A percentile compares a stretch with the other conserved stretches of the same genome.
Evolutionary conservation across 53 echinoderm and acorn worm species (phyloP).

Genomic region (Crossaster papposus): DNA sequence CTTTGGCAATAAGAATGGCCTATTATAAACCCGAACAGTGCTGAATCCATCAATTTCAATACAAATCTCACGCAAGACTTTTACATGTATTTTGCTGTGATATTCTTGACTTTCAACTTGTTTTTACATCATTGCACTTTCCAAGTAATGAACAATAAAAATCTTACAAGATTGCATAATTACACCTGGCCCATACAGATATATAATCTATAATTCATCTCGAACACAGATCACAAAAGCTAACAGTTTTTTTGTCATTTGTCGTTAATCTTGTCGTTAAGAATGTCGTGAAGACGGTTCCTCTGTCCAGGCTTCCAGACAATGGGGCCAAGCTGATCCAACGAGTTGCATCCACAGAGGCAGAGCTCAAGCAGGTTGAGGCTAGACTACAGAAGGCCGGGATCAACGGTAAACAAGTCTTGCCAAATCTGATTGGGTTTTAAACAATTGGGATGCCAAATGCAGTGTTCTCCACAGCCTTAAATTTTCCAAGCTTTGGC

Average conservation of each 20-base stretch:
- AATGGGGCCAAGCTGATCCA: slow-evolving; percentile 61
- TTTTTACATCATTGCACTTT: not conserved
- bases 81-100: no score
- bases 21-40: no score
- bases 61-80: no score
- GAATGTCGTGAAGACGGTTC: slow-evolving; percentile 66
- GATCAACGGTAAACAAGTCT: slow-evolving; percentile 3
- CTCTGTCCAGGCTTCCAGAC: slow-evolving; percentile 78
- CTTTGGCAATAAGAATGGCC: no score
- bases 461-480: not conserved
- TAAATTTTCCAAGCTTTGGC: no score
- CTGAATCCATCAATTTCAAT: no score
- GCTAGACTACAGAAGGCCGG: slow-evolving; percentile 50
- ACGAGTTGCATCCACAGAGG: slow-evolving; percentile 43
- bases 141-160: not conserved
- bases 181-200: not conserved
- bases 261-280: not conserved
- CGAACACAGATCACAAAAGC: no score
- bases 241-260: not conserved
- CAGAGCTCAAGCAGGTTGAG: slow-evolving; percentile 44
- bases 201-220: no score
- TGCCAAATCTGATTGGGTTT: not conserved
- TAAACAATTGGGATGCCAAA: not conserved
- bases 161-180: not conserved
- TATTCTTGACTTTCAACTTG: not conserved